Percentiles rank a stretch among this genome's conserved stretches.
These are phyloP conservation scores for Miltochrista miniata DNA, from an alignment of 2,888 invertebrate genomes.

Conservation along the genomic window DNA sequence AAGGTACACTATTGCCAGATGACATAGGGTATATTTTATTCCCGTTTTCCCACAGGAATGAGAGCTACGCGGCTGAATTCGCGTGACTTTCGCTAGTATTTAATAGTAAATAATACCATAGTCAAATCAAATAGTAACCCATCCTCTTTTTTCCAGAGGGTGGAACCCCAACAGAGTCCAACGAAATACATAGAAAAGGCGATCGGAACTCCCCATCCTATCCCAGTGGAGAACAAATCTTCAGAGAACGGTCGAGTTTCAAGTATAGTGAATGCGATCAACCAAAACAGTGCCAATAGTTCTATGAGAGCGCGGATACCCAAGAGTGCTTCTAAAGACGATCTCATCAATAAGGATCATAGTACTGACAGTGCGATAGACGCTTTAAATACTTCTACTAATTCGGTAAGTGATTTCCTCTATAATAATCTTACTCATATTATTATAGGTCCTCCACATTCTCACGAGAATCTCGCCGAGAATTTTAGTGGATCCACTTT, in stretches of 20 bases:
- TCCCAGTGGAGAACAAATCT: conserved; percentile 45
- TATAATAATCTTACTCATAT: too few species aligned
- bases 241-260: conserved; percentile 74
- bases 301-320: conserved; percentile 69
- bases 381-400: conserved; percentile 72
- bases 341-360: conserved; percentile 65
- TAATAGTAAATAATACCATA: too few species aligned
- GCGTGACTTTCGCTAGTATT: too few species aligned
- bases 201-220: conserved; percentile 55
- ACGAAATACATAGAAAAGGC: conserved; percentile 72
- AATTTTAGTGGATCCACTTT: too few species aligned
- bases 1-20: too few species aligned
- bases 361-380: conserved; percentile 63
- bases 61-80: too few species aligned
- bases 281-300: conserved; percentile 57
- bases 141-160: conserved; percentile 51
- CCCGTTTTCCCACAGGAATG: too few species aligned
- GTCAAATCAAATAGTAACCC: too few species aligned
- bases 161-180: conserved; percentile 76
- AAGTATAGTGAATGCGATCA: conserved; percentile 74
- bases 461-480: too few species aligned
- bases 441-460: too few species aligned
- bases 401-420: conserved; percentile 66
- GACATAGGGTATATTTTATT: too few species aligned
- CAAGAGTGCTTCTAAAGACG: conserved; percentile 76